phyloP scores from a whole-genome alignment of 2,888 invertebrate species.

The Dicyrtomina minuta region DNA sequence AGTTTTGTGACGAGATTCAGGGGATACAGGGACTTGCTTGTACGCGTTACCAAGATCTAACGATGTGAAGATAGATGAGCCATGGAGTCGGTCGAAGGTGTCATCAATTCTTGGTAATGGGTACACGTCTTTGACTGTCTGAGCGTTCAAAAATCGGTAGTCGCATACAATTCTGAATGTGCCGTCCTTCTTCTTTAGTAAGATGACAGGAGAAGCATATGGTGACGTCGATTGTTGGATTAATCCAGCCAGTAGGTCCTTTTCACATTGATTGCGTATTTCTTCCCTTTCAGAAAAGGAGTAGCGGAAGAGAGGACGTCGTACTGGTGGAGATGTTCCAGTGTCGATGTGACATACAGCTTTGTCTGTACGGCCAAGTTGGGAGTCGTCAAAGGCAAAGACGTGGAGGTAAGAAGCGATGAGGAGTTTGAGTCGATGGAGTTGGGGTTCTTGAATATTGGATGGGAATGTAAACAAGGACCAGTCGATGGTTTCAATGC shows the following conservation, averaged over 20 bases:
- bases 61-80: constrained; percentile 30
- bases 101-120: constrained; percentile 36
- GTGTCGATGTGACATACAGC: constrained; percentile 36
- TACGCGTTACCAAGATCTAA: constrained; percentile 33
- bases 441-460: no score
- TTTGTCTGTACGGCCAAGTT: not conserved
- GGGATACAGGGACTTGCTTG: constrained; percentile 9
- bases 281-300: constrained; percentile 4
- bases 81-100: constrained; percentile 27
- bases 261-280: constrained; percentile 37
- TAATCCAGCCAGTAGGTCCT: constrained; percentile 52
- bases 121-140: constrained; percentile 24
- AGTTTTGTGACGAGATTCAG: constrained; percentile 10
- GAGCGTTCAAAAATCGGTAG: constrained; percentile 39
- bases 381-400: not conserved
- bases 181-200: constrained; percentile 55
- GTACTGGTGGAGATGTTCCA: constrained; percentile 15
- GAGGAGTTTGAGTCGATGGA: no score
- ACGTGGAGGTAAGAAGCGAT: no score
- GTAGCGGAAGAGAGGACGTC: constrained; percentile 13
- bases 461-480: no score
- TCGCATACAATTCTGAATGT: constrained; percentile 44
- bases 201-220: constrained; percentile 55
- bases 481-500: no score
- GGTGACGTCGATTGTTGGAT: constrained; percentile 54